Percentiles rank a stretch among this genome's conserved stretches.
phyloP scores from a whole-genome alignment of 2,113 vertebrate genomes.

The Boleophthalmus pectinirostris region DNA sequence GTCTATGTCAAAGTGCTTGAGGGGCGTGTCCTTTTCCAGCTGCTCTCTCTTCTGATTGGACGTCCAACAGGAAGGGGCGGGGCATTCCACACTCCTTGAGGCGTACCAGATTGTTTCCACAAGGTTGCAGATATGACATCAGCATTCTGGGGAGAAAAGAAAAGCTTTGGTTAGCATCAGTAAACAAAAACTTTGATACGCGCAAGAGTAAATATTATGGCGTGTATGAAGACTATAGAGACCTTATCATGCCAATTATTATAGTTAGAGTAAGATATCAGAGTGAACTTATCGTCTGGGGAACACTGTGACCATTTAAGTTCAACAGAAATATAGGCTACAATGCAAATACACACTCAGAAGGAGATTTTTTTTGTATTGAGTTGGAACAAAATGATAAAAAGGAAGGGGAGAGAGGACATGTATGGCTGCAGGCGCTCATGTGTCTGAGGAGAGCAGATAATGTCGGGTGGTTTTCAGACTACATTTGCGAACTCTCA shows the following conservation, averaged over 20 bases:
- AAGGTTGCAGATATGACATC: slow-evolving; percentile 58
- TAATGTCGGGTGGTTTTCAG: slow-evolving; percentile 18
- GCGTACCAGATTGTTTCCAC: slow-evolving; percentile 52
- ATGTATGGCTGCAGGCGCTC: slow-evolving; percentile 45
- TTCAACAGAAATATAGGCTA: slow-evolving; percentile 20
- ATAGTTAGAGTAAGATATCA: slow-evolving; percentile 26
- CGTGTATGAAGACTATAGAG: slow-evolving; percentile 20
- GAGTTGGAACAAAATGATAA: slow-evolving; percentile 31
- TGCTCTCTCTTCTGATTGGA: slow-evolving; percentile 35
- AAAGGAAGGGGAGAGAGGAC: slow-evolving; percentile 31
- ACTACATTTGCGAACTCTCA: not conserved
- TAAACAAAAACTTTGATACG: slow-evolving; percentile 47
- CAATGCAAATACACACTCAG: slow-evolving; percentile 21
- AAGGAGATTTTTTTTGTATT: slow-evolving; percentile 18
- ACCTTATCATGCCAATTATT: slow-evolving; percentile 39
- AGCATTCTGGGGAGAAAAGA: slow-evolving; percentile 71
- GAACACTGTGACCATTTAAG: slow-evolving; percentile 36
- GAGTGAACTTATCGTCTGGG: slow-evolving; percentile 31
- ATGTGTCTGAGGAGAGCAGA: not conserved
- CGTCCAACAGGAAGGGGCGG: slow-evolving; percentile 32
- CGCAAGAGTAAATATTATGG: slow-evolving; percentile 54
- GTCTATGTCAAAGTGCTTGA: slow-evolving; percentile 62
- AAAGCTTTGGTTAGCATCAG: slow-evolving; percentile 33
- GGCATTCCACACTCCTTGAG: slow-evolving; percentile 23
- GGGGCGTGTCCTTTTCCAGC: slow-evolving; percentile 44